A percentile compares a stretch with the other conserved stretches of the same genome.
Conservation (phyloP, 1,140 invertebrate genomes). For the Procambarus virginalis region DNA sequence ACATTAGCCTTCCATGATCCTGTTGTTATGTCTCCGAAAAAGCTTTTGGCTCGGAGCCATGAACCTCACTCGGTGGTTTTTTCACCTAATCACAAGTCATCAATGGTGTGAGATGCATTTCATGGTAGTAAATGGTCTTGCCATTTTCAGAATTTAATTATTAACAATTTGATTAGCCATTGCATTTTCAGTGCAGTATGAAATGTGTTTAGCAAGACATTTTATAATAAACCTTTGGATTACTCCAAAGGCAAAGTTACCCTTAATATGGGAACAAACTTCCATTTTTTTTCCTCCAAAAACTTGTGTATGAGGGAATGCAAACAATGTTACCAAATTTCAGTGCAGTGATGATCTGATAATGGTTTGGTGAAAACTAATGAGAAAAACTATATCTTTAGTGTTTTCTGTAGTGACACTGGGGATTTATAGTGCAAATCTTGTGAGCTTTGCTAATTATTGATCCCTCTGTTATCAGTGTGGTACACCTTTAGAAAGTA, state of each 20-base stretch:
- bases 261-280: not conserved
- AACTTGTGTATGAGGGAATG: not conserved
- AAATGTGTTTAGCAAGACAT: not conserved
- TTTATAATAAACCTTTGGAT: slow-evolving; percentile 13
- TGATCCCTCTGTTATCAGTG: slow-evolving; percentile 12
- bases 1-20: slow-evolving; percentile 58
- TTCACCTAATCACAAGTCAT: slow-evolving; percentile 47
- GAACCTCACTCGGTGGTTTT: slow-evolving; percentile 57
- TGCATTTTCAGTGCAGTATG: slow-evolving; percentile 11
- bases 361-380: not conserved
- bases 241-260: slow-evolving; percentile 2
- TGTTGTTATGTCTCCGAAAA: slow-evolving; percentile 62
- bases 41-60: slow-evolving; percentile 45
- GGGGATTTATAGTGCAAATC: slow-evolving; percentile 30
- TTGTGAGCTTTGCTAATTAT: slow-evolving; percentile 26
- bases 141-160: not conserved
- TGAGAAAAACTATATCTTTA: slow-evolving; percentile 3
- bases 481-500: slow-evolving; percentile 66
- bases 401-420: slow-evolving; percentile 32
- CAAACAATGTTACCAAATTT: slow-evolving; percentile 20
- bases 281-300: not conserved
- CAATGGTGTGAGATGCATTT: slow-evolving; percentile 45
- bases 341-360: slow-evolving; percentile 23
- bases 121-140: slow-evolving; percentile 5
- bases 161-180: not conserved